phyloP scores from a whole-genome alignment of 1,140 invertebrate genomes.

The Akabosia matsudoensis region DNA sequence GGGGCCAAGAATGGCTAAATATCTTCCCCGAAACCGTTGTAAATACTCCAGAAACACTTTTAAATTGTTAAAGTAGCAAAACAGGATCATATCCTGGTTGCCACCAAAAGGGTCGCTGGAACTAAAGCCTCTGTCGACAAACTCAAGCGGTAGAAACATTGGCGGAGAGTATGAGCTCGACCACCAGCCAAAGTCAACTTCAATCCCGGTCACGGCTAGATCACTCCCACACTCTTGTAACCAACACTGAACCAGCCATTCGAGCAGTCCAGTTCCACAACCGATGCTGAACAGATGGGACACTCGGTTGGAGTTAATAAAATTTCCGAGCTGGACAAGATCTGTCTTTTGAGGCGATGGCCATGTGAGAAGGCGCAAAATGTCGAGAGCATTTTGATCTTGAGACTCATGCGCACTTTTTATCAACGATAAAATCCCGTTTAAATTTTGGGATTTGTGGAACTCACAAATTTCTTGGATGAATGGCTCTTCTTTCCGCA shows the following conservation, averaged over 20 bases:
- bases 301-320: conserved; percentile 17
- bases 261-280: conserved; percentile 59
- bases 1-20: conserved; percentile 68
- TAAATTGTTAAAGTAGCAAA: conserved; percentile 73
- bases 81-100: conserved; percentile 52
- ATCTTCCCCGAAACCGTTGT: conserved; percentile 57
- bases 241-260: conserved; percentile 57
- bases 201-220: conserved; percentile 52
- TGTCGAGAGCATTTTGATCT: not conserved
- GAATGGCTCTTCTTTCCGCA: not conserved
- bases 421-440: not conserved
- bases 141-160: conserved; percentile 55
- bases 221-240: not conserved
- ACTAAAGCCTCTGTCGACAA: conserved; percentile 45
- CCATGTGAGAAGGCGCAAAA: conserved; percentile 28
- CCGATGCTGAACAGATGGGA: conserved; percentile 53
- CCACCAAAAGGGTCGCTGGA: conserved; percentile 31
- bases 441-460: not conserved
- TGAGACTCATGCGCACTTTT: not conserved
- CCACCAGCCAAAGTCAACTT: conserved; percentile 64
- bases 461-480: not conserved
- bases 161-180: conserved; percentile 58
- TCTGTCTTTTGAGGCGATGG: conserved; percentile 30
- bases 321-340: not conserved
- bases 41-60: conserved; percentile 65